Evolutionary conservation across 2,797 vertebrate genomes (phyloP).

Genomic region (Ispidina lecontei): DNA sequence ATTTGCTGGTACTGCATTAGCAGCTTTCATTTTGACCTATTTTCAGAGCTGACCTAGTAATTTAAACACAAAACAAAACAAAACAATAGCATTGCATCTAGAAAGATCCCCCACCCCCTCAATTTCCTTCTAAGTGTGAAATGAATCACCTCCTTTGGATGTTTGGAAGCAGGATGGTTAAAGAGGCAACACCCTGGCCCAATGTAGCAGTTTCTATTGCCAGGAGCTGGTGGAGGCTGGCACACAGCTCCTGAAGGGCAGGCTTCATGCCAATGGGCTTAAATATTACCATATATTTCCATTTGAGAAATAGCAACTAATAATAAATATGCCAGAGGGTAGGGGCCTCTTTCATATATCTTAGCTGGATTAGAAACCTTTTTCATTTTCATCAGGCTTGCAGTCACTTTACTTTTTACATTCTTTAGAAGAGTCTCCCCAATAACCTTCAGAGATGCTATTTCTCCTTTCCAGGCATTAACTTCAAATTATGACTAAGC

Average conservation of each 20-base stretch:
- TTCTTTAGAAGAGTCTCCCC: background rate
- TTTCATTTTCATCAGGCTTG: constrained; percentile 32
- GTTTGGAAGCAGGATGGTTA: background rate
- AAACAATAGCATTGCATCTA: background rate
- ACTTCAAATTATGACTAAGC: background rate
- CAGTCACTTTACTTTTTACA: background rate
- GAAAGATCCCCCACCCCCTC: rapidly evolving
- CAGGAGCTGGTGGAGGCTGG: background rate
- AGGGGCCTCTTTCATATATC: background rate
- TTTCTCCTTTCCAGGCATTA: background rate
- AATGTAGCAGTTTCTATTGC: background rate
- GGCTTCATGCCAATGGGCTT: background rate
- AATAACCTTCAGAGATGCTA: background rate
- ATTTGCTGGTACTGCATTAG: background rate
- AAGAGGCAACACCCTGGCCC: background rate
- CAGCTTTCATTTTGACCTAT: background rate
- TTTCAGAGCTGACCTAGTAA: background rate
- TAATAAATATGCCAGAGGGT: background rate
- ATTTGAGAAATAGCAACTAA: background rate
- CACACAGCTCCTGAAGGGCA: background rate
- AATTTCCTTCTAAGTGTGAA: background rate
- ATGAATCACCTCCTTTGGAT: background rate
- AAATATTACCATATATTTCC: background rate
- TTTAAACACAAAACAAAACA: background rate
- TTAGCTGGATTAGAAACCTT: background rate